phyloP scores from a whole-genome alignment of 2,888 invertebrate species.

The Lepetodrilus schrolli region DNA sequence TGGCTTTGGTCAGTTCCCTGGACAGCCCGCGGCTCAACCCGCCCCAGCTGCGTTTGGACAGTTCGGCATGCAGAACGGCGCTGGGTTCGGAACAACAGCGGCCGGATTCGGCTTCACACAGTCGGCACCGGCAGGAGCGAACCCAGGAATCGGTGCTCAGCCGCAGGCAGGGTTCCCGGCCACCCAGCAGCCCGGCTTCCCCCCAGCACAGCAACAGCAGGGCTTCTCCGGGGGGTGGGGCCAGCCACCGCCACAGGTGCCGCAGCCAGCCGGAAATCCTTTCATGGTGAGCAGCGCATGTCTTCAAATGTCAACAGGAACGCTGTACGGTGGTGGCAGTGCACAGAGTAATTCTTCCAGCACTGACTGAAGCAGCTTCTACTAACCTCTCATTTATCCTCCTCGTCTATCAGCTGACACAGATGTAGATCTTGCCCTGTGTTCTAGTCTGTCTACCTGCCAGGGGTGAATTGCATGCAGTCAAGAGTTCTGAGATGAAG shows the following conservation, averaged over 20 bases:
- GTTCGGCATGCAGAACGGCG: conserved; percentile 36
- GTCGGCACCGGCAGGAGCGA: conserved; percentile 26
- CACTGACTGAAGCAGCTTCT: no score
- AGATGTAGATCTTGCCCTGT: no score
- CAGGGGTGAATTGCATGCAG: no score
- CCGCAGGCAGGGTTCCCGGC: conserved; percentile 34
- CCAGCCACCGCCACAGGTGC: background rate
- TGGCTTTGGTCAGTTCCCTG: conserved; percentile 30
- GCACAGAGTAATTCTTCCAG: no score
- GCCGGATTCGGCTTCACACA: conserved; percentile 28
- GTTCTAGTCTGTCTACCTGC: no score
- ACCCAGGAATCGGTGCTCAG: conserved; percentile 33
- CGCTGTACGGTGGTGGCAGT: no score
- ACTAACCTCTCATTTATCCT: no score
- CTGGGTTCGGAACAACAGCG: conserved; percentile 15
- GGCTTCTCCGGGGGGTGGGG: conserved; percentile 36
- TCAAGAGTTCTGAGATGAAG: no score
- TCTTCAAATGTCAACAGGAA: background rate
- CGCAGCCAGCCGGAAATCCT: conserved; percentile 55
- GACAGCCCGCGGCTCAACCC: conserved; percentile 31
- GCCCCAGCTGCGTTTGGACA: conserved; percentile 49
- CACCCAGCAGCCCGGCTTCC: conserved; percentile 30
- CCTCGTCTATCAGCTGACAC: no score
- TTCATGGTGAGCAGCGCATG: conserved; percentile 58
- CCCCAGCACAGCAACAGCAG: conserved; percentile 34